phyloP scores from a whole-genome alignment of 2,888 invertebrate genomes.

The Ferrisia virgata region DNA sequence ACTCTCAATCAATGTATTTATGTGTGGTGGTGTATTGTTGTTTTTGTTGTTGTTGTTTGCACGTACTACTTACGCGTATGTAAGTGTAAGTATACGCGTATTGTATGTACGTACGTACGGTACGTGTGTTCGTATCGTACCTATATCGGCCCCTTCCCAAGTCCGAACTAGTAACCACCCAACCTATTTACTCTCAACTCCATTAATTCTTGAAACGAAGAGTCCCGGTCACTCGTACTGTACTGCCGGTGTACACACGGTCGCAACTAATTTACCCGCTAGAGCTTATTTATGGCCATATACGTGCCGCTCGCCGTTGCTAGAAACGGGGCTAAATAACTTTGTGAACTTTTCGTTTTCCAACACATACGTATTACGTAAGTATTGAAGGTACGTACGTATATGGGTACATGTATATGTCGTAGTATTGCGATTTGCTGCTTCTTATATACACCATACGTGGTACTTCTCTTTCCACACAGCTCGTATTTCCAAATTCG shows the following conservation, averaged over 20 bases:
- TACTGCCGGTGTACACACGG: background rate
- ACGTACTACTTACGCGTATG: background rate
- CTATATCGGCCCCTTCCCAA: background rate
- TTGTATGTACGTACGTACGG: too few species aligned
- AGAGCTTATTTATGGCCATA: slow-evolving; percentile 39
- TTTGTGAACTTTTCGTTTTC: slow-evolving; percentile 1
- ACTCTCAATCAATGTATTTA: slow-evolving; percentile 46
- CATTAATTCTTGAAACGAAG: slow-evolving; percentile 44
- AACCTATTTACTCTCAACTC: slow-evolving; percentile 43
- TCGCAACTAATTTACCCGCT: slow-evolving; percentile 41
- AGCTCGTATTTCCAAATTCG: background rate
- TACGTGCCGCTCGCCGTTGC: slow-evolving; percentile 1
- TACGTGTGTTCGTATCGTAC: background rate
- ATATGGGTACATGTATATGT: too few species aligned
- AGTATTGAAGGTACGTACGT: background rate
- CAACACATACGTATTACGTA: background rate
- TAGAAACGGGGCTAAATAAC: slow-evolving; percentile 10
- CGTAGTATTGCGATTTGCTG: too few species aligned
- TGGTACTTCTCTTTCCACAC: background rate
- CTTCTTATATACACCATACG: background rate
- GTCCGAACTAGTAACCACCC: slow-evolving; percentile 37
- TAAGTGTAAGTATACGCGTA: too few species aligned
- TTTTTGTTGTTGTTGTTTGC: too few species aligned
- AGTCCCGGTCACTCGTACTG: slow-evolving; percentile 21
- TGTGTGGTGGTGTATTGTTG: too few species aligned